Conservation (phyloP, 2,888 invertebrate genomes). For the Uropetala carovei region DNA sequence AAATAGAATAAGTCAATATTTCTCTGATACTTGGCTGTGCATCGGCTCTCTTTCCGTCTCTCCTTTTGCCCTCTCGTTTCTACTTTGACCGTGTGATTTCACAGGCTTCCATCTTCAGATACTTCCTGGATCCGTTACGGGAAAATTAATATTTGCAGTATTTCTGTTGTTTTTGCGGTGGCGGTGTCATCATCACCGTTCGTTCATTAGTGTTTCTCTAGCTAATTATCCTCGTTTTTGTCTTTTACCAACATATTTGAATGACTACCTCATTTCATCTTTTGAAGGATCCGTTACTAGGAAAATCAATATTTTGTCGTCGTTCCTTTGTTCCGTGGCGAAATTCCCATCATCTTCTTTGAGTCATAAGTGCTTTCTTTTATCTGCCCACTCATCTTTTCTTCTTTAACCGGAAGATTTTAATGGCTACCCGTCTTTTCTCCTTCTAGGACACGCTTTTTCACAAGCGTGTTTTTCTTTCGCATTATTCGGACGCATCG, state of each 20-base stretch:
- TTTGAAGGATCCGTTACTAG: neutral
- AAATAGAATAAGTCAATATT: too few species aligned
- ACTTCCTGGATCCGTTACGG: neutral
- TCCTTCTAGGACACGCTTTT: neutral
- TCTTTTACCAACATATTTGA: neutral
- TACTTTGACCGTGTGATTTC: too few species aligned
- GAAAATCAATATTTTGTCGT: neutral
- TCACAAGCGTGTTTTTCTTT: neutral
- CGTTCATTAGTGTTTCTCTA: neutral
- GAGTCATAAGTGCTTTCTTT: neutral
- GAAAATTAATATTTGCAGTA: neutral
- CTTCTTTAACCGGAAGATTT: neutral
- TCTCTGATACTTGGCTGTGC: too few species aligned
- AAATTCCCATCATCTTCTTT: neutral
- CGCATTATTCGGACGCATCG: neutral
- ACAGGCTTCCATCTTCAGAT: neutral
- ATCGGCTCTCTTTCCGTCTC: neutral
- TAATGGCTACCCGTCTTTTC: slow-evolving; percentile 24
- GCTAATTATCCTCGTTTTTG: neutral
- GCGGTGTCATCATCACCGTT: neutral
- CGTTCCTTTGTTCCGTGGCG: neutral
- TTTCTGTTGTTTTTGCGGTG: neutral
- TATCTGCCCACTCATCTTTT: neutral
- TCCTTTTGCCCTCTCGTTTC: neutral
- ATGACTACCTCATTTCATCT: neutral